phyloP scores from a whole-genome alignment of 1,140 invertebrate species.

The Eufriesea mexicana region DNA sequence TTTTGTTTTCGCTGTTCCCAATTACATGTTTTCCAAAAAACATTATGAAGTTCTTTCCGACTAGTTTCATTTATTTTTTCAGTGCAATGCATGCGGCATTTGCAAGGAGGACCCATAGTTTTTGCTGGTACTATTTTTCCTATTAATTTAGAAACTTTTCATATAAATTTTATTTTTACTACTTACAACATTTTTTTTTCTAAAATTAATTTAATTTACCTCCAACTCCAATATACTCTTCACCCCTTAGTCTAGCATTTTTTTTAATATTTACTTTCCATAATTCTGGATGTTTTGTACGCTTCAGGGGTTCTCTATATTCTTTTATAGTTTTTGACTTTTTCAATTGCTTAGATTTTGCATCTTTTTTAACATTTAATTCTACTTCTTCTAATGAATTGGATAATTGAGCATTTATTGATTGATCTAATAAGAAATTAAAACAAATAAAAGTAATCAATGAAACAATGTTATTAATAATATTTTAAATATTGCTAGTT shows the following conservation, averaged over 20 bases:
- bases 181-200: too few relatives aligned
- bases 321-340: slow-evolving; percentile 45
- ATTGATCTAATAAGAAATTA: neutral
- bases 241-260: slow-evolving; percentile 66
- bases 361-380: neutral
- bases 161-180: neutral
- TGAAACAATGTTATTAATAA: neutral
- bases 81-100: slow-evolving; percentile 65
- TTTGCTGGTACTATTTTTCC: slow-evolving; percentile 72
- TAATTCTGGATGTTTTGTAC: slow-evolving; percentile 63
- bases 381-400: slow-evolving; percentile 7
- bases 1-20: slow-evolving; percentile 72
- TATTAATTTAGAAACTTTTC: slow-evolving; percentile 1
- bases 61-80: slow-evolving; percentile 59
- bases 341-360: slow-evolving; percentile 44
- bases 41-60: slow-evolving; percentile 61
- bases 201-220: slow-evolving; percentile 46
- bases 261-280: slow-evolving; percentile 72
- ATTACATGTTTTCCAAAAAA: slow-evolving; percentile 69
- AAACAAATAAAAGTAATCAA: neutral
- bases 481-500: neutral
- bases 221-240: slow-evolving; percentile 69
- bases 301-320: slow-evolving; percentile 39
- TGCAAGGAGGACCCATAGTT: slow-evolving; percentile 63
- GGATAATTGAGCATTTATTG: neutral